Evolutionary conservation across 1,140 invertebrate genomes (phyloP).

Genomic region (Micrasema longulum): DNA sequence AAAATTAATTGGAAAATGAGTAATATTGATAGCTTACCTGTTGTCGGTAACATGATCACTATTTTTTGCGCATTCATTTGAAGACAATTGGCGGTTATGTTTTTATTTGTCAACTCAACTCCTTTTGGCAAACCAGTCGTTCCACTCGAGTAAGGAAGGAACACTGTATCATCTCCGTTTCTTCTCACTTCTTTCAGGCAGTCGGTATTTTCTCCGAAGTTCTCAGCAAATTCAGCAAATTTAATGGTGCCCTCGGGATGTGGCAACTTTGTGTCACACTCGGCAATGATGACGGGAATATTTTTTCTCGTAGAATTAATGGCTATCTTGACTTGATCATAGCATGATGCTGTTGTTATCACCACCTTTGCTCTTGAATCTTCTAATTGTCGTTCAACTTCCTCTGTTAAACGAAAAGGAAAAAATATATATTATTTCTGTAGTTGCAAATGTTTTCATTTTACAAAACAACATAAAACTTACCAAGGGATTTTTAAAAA

Average conservation of each 20-base stretch:
- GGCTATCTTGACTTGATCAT: conserved; percentile 63
- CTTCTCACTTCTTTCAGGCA: conserved; percentile 62
- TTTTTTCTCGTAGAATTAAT: conserved; percentile 61
- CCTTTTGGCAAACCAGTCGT: conserved; percentile 92
- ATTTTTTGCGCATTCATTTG: conserved; percentile 62
- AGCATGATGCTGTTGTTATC: conserved; percentile 72
- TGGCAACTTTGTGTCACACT: conserved; percentile 58
- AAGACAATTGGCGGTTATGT: conserved; percentile 70
- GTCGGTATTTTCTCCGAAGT: conserved; percentile 62
- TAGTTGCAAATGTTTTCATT: too few species aligned
- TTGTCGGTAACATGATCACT: conserved; percentile 57
- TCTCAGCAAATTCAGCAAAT: conserved; percentile 69
- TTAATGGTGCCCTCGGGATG: conserved; percentile 68
- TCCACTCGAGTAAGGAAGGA: conserved; percentile 83
- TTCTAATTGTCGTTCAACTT: conserved; percentile 78
- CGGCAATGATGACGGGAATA: conserved; percentile 70
- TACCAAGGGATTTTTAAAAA: too few species aligned
- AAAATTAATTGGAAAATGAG: too few species aligned
- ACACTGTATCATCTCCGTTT: conserved; percentile 64
- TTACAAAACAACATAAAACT: too few species aligned
- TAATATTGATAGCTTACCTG: conserved; percentile 48
- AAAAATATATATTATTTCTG: too few species aligned
- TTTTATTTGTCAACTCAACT: conserved; percentile 82
- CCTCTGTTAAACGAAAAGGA: conserved; percentile 79
- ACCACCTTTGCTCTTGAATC: conserved; percentile 75